phyloP scores from a whole-genome alignment of 1,140 invertebrate species.

The Lucilia sericata region DNA sequence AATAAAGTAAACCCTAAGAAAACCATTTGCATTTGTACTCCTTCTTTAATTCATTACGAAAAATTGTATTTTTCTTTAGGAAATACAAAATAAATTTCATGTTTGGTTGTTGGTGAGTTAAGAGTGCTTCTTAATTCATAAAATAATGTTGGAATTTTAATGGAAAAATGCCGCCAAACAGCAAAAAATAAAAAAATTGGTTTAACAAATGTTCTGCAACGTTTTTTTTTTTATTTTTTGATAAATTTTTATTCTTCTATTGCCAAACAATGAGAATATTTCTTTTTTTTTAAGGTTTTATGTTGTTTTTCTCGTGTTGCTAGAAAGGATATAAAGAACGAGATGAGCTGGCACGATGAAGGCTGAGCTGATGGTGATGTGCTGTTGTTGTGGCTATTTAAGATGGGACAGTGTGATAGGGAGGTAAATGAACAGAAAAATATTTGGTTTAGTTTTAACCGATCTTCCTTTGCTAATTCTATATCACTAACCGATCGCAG shows the following conservation, averaged over 20 bases:
- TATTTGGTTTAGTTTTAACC: too few species aligned
- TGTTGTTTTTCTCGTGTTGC: neutral
- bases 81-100: constrained; percentile 22
- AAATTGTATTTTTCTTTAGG: neutral
- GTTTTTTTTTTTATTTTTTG: neutral
- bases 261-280: neutral
- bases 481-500: too few species aligned
- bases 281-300: neutral
- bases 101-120: neutral
- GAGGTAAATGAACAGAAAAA: too few species aligned
- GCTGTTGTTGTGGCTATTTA: neutral
- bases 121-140: constrained; percentile 14
- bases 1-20: too few species aligned
- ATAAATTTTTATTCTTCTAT: neutral
- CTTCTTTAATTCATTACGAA: constrained; percentile 1
- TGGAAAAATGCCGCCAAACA: constrained; percentile 62
- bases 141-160: constrained; percentile 61
- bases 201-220: neutral
- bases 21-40: neutral
- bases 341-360: neutral
- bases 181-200: neutral
- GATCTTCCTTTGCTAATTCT: too few species aligned
- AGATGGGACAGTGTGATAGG: neutral
- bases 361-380: neutral
- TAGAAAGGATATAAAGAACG: neutral